Evolutionary conservation across 2,797 vertebrate genomes (phyloP).

Genomic region (Tapera naevia): DNA sequence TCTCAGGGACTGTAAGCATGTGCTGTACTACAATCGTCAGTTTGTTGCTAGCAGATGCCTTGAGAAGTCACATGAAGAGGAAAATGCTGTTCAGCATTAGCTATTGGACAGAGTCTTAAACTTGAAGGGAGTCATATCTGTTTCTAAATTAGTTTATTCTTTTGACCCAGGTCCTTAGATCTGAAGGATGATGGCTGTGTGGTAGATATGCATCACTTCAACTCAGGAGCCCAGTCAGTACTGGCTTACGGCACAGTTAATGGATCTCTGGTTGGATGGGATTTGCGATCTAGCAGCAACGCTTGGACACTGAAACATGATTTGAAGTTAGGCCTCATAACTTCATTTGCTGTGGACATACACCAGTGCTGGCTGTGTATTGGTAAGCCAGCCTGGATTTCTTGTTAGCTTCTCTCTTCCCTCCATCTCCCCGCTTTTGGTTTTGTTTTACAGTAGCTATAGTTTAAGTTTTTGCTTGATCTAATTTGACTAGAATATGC

Average conservation of each 20-base stretch:
- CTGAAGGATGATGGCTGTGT: conserved; percentile 92
- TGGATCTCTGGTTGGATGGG: conserved; percentile 96
- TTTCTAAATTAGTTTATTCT: background rate
- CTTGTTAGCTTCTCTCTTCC: background rate
- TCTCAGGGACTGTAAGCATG: background rate
- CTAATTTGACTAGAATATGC: background rate
- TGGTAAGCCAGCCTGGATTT: conserved; percentile 78
- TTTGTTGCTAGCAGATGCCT: background rate
- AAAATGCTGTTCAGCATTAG: background rate
- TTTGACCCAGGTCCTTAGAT: conserved; percentile 84
- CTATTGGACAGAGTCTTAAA: background rate
- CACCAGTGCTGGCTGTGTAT: conserved; percentile 98
- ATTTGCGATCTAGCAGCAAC: conserved; percentile 88
- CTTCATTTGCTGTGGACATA: conserved; percentile 95
- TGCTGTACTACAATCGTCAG: background rate
- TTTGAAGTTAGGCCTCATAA: conserved; percentile 94
- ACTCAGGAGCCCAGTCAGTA: conserved; percentile 91
- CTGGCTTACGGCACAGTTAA: conserved; percentile 95
- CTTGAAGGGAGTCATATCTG: background rate
- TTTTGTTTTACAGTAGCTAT: background rate
- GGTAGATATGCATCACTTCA: conserved; percentile 96
- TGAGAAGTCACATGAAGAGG: background rate
- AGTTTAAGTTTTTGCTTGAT: background rate
- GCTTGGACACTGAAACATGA: conserved; percentile 95
- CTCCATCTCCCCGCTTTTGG: background rate